Conservation (phyloP, 1,140 invertebrate species). For the Drusus annulatus region DNA sequence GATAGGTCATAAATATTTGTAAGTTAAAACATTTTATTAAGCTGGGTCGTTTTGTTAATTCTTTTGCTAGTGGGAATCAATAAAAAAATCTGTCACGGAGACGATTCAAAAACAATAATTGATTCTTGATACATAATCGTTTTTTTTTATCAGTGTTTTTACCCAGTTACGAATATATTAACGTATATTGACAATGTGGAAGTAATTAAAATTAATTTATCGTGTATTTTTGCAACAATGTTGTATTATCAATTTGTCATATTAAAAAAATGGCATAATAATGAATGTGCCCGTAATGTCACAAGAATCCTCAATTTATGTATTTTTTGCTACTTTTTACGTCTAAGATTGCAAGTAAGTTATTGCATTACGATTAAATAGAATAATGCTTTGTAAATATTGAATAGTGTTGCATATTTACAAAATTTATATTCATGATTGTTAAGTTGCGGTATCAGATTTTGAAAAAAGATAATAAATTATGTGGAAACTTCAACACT, state of each 20-base stretch:
- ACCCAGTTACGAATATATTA: slow-evolving; percentile 9
- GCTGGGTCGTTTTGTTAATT: too few relatives aligned
- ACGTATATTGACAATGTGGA: too few relatives aligned
- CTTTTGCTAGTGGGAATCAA: background rate
- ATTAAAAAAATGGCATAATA: too few relatives aligned
- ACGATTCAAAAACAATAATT: background rate
- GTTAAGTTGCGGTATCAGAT: background rate
- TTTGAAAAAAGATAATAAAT: too few relatives aligned
- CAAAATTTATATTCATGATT: slow-evolving; percentile 1
- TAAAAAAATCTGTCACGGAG: background rate
- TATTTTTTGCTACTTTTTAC: slow-evolving; percentile 4
- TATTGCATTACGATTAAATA: too few relatives aligned
- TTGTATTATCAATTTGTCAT: too few relatives aligned
- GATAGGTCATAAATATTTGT: too few relatives aligned
- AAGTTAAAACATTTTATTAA: too few relatives aligned
- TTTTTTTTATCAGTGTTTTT: slow-evolving; percentile 12
- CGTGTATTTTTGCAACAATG: too few relatives aligned
- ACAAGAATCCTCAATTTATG: slow-evolving; percentile 20
- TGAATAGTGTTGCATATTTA: slow-evolving; percentile 25
- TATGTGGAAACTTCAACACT: too few relatives aligned
- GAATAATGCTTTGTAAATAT: slow-evolving; percentile 32
- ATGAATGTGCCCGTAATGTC: background rate
- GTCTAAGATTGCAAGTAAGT: background rate
- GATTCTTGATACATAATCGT: too few relatives aligned
- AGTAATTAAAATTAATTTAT: too few relatives aligned